Evolutionary conservation across 2,888 invertebrate species (phyloP), one percentile per base, ranked within the genome.

Genomic region (Ischnura elegans): DNA sequence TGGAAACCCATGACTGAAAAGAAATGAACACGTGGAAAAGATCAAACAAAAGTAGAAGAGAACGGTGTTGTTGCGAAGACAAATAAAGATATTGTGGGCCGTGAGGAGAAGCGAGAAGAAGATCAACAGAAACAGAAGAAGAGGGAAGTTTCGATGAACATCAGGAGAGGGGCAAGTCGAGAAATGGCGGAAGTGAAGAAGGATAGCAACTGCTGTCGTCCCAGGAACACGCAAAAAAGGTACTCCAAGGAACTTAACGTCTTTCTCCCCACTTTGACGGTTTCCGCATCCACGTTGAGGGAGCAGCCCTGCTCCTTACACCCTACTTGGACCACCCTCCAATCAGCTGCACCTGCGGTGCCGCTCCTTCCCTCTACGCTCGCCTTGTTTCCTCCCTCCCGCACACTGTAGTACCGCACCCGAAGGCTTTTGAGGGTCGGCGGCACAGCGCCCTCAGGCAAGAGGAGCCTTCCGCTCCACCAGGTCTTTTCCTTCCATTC

Each of bases 341-440:
- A 76, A 76, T 76, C 76, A 36, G 76, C 76, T 76, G 76, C 76
- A 76, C 76, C 76, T 36, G 76, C 76, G 76, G 76, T 76, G 36
- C 76, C 76, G 36, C 76, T 76, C 76, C 76, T 16, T 13, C 76
- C 16, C 2, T 76, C 0, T 16, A 66, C 66, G 21, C 66, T 3
- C 13, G 21, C 55, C 55, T 19, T 21, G 13, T 13, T 8, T 55
- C 47, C 61, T 16, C 66, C 8, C 66, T 29, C 66, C 29, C 6
- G 29, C 66, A n/a, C 29, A 66, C 51, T 51, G 16, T 19, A 29
- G 25, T 13, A 76, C 29, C 76, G 16, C 29, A 29, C 76, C 76
- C 76, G n/a, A 36, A 25, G 25, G 36, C 36, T 36, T 36, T 29
- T n/a, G 76, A 36, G 76, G 36, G 36, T 29, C 29, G 19, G 55